Evolutionary conservation across 2,113 vertebrate species (phyloP).

Genomic region (Sander lucioperca): DNA sequence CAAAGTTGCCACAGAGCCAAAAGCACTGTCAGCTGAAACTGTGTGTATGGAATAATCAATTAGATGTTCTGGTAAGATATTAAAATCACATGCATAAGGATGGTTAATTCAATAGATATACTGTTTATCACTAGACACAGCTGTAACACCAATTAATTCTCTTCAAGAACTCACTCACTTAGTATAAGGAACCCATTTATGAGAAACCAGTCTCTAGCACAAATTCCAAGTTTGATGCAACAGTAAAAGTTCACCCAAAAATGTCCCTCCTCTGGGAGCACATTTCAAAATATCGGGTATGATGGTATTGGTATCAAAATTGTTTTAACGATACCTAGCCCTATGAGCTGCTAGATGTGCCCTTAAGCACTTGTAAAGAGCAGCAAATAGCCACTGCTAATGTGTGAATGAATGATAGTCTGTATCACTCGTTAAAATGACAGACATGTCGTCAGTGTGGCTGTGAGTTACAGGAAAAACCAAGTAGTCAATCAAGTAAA

Average conservation of each 20-base stretch:
- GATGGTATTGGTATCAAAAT: too few species aligned
- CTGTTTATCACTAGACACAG: not conserved
- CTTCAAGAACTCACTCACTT: not conserved
- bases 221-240: not conserved
- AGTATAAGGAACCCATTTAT: not conserved
- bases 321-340: too few species aligned
- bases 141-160: not conserved
- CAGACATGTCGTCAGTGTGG: not conserved
- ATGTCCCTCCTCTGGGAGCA: too few species aligned
- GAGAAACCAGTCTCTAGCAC: not conserved
- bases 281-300: not conserved
- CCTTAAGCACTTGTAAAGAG: not conserved
- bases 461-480: not conserved
- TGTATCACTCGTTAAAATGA: not conserved
- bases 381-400: not conserved
- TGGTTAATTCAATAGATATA: slow-evolving; percentile 6
- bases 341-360: too few species aligned
- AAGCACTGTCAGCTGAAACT: not conserved
- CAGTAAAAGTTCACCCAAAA: not conserved
- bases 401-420: not conserved
- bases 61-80: slow-evolving; percentile 23
- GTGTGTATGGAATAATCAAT: not conserved
- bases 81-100: not conserved
- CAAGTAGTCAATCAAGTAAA: slow-evolving; percentile 40
- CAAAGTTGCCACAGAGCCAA: slow-evolving; percentile 10